Conservation (phyloP, 2,888 invertebrate species). For the Meiosimyza decipiens region DNA sequence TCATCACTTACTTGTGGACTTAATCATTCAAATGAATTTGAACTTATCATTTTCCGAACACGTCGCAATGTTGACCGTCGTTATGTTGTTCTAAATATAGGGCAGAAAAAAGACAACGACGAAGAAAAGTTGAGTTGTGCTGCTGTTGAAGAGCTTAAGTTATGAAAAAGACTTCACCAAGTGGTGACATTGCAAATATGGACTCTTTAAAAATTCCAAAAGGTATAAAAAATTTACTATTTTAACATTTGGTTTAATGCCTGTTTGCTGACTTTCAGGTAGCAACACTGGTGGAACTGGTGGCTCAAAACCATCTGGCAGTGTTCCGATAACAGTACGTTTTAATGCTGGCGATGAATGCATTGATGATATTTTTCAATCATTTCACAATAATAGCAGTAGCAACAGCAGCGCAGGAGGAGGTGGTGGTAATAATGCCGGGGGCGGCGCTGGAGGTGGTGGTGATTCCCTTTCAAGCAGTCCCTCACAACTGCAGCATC, state of each 20-base stretch:
- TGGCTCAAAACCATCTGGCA: constrained; percentile 55
- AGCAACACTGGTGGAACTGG: constrained; percentile 48
- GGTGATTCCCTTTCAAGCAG: constrained; percentile 65
- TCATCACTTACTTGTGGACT: neutral
- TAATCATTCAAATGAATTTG: neutral
- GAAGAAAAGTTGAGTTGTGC: constrained; percentile 31
- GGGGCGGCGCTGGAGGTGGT: constrained; percentile 47
- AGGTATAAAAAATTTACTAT: constrained; percentile 51
- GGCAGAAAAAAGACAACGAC: constrained; percentile 40
- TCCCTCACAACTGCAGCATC: constrained; percentile 54
- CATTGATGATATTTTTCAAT: constrained; percentile 64
- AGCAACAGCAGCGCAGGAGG: constrained; percentile 44
- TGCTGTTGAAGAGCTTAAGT: constrained; percentile 39
- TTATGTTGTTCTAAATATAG: constrained; percentile 44
- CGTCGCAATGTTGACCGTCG: constrained; percentile 5
- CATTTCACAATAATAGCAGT: constrained; percentile 57
- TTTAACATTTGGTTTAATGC: neutral
- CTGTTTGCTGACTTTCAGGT: constrained; percentile 39
- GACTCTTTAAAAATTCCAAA: constrained; percentile 65
- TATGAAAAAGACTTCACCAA: constrained; percentile 48
- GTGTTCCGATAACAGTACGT: constrained; percentile 64
- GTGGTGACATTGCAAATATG: constrained; percentile 52
- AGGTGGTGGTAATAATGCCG: constrained; percentile 45
- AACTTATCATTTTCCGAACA: neutral
- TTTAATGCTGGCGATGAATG: constrained; percentile 66